phyloP scores from a whole-genome alignment of 1,140 invertebrate genomes.

The Ceratina australensis region DNA sequence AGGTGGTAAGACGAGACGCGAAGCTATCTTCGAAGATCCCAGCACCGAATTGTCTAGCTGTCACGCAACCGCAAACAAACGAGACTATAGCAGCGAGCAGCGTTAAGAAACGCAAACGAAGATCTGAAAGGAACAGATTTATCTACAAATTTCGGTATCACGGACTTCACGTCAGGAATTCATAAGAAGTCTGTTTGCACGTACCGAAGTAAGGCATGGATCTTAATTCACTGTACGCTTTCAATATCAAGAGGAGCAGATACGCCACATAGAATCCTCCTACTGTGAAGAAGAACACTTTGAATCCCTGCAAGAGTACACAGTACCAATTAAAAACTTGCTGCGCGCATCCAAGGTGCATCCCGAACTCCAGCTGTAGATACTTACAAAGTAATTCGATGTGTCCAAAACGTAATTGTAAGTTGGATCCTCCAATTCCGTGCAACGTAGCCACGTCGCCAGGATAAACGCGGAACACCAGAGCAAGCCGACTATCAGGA shows the following conservation, averaged over 20 bases:
- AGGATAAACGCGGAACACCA: conserved; percentile 93
- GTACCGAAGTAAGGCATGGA: conserved; percentile 98
- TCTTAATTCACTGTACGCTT: conserved; percentile 95
- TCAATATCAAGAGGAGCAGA: conserved; percentile 89
- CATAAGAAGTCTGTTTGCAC: background rate
- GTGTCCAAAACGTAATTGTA: conserved; percentile 95
- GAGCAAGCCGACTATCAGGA: conserved; percentile 91
- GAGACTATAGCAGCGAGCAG: conserved; percentile 91
- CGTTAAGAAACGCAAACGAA: conserved; percentile 94
- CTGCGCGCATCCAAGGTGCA: background rate
- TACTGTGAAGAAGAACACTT: conserved; percentile 93
- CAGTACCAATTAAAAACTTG: conserved; percentile 14
- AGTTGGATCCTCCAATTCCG: conserved; percentile 93
- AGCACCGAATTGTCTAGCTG: conserved; percentile 90
- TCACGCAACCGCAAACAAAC: conserved; percentile 88
- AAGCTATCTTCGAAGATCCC: conserved; percentile 96
- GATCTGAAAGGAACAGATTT: conserved; percentile 84
- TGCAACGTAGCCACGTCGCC: conserved; percentile 93
- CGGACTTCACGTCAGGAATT: background rate
- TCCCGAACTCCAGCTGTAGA: conserved; percentile 35
- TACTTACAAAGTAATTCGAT: conserved; percentile 91
- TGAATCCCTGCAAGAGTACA: conserved; percentile 85
- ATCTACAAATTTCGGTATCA: background rate
- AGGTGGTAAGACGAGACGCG: conserved; percentile 91
- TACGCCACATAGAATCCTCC: conserved; percentile 92